Percentiles rank a stretch among this genome's conserved stretches.
These are phyloP conservation scores for Pseudocheirus occidentalis DNA, from an alignment of 2,797 vertebrate genomes.

Conservation along the genomic window DNA sequence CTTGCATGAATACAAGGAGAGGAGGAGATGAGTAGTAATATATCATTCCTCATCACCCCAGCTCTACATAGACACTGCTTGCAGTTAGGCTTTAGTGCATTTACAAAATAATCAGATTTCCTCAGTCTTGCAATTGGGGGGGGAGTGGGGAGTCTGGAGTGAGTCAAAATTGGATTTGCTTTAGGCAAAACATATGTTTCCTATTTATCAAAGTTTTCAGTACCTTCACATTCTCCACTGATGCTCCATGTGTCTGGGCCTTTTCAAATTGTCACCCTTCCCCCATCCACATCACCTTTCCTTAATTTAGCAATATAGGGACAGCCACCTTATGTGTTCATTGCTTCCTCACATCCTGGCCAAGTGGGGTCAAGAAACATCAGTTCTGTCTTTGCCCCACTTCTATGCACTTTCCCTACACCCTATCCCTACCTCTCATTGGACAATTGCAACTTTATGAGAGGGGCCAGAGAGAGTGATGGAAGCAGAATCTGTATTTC, in stretches of 20 bases:
- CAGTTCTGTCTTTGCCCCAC: constrained; percentile 15
- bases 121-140: not conserved
- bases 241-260: constrained; percentile 13
- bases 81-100: constrained; percentile 12
- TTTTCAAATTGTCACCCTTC: not conserved
- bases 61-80: not conserved
- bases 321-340: not conserved
- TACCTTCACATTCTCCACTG: not conserved
- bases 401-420: not conserved
- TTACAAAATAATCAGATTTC: constrained; percentile 22
- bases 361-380: not conserved
- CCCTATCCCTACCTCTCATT: not conserved
- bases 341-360: not conserved
- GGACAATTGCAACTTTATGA: constrained; percentile 20
- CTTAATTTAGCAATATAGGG: constrained; percentile 20
- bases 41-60: not conserved
- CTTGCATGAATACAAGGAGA: not conserved
- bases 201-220: constrained; percentile 51
- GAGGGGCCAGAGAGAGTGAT: constrained; percentile 3
- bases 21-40: not conserved
- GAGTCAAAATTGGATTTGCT: constrained; percentile 33
- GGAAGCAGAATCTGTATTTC: not conserved
- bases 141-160: not conserved
- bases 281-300: not conserved
- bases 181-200: constrained; percentile 59